Conservation (phyloP, 2,797 vertebrate genomes). For the Antrozous pallidus region DNA sequence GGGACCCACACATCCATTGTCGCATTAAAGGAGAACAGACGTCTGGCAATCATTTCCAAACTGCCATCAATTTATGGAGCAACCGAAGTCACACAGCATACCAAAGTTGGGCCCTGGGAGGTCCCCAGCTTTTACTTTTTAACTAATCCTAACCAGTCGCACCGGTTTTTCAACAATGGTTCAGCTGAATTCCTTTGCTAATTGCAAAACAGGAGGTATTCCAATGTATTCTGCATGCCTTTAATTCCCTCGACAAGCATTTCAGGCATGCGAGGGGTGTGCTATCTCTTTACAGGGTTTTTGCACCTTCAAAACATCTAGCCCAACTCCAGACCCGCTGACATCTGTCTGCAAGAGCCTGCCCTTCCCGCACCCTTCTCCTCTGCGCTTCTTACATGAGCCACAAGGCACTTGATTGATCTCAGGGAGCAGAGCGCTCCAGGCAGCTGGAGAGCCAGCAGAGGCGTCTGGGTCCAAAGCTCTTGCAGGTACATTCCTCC, state of each 20-base stretch:
- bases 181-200: conserved; percentile 43
- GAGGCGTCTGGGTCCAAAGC: neutral
- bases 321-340: neutral
- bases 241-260: neutral
- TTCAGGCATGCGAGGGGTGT: neutral
- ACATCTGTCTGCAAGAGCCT: neutral
- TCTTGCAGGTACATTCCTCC: neutral
- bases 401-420: neutral
- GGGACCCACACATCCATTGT: neutral
- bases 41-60: conserved; percentile 20
- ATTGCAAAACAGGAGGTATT: neutral
- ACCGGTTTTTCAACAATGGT: conserved; percentile 56
- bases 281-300: neutral
- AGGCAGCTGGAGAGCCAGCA: neutral
- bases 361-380: neutral
- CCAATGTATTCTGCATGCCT: neutral
- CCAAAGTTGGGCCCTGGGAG: conserved; percentile 26
- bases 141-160: conserved; percentile 49
- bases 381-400: neutral
- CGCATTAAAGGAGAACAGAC: neutral
- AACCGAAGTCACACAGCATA: neutral
- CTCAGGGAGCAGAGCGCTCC: neutral
- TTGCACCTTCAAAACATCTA: neutral
- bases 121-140: conserved; percentile 58
- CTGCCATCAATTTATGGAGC: neutral